A percentile compares a stretch with the other conserved stretches of the same genome.
phyloP scores from a whole-genome alignment of 2,797 vertebrate species.

The Mus spretus region DNA sequence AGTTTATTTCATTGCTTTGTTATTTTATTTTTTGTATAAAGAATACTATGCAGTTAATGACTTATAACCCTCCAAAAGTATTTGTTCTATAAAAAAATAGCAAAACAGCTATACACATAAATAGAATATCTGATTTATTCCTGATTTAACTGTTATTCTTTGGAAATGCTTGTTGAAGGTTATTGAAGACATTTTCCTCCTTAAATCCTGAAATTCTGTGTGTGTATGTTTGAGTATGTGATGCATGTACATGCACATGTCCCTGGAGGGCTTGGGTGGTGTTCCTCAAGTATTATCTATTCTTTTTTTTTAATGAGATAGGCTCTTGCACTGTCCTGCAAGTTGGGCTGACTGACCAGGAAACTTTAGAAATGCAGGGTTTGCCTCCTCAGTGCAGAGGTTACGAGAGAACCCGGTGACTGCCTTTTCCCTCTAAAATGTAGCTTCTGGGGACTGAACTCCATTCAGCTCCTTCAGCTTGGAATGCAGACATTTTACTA shows the following conservation, averaged over 20 bases:
- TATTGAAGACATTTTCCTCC: slow-evolving; percentile 9
- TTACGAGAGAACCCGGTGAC: not conserved
- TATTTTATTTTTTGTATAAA: not conserved
- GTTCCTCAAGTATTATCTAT: not conserved
- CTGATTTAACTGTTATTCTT: slow-evolving; percentile 35
- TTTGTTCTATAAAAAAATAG: not conserved
- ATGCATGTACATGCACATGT: no score
- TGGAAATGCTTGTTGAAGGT: slow-evolving; percentile 34
- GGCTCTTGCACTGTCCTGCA: not conserved
- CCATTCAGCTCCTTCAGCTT: not conserved
- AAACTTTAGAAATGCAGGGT: not conserved
- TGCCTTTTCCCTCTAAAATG: not conserved
- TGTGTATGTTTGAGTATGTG: not conserved
- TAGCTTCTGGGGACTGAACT: not conserved
- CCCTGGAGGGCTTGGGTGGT: not conserved
- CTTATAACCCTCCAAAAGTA: not conserved
- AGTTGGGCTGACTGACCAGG: not conserved
- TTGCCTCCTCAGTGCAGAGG: no score
- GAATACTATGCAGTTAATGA: slow-evolving; percentile 23
- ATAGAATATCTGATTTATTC: not conserved
- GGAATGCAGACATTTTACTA: not conserved
- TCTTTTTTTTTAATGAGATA: not conserved
- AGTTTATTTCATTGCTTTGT: not conserved
- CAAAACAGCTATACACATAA: not conserved
- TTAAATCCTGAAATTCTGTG: slow-evolving; percentile 18